Conservation (phyloP, 2,113 vertebrate genomes). For the Phylloscopus trochiloides region DNA sequence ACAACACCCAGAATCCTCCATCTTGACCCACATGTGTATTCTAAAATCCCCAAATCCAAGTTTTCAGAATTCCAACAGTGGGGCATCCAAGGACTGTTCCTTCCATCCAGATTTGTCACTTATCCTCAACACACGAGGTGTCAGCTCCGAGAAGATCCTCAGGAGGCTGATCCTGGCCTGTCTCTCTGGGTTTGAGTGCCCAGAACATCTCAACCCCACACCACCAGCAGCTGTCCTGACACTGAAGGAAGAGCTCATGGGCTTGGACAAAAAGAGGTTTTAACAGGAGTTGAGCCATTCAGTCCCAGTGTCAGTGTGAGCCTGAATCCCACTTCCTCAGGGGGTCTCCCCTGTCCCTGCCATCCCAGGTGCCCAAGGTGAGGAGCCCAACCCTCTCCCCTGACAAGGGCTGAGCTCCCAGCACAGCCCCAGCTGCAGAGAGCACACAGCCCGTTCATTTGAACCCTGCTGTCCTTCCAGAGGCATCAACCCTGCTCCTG, state of each 20-base stretch:
- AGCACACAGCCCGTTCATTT: background rate
- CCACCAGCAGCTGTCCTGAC: background rate
- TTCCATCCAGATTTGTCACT: background rate
- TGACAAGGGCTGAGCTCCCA: background rate
- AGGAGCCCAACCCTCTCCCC: background rate
- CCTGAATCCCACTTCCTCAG: background rate
- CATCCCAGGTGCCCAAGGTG: too few relatives aligned
- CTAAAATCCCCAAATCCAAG: too few relatives aligned
- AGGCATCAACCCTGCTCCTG: background rate
- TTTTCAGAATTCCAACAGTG: background rate
- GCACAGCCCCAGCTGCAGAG: background rate
- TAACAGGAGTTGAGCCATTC: background rate
- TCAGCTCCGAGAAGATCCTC: background rate
- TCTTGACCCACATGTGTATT: too few relatives aligned
- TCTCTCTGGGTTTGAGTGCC: fast-evolving
- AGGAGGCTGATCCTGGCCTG: background rate
- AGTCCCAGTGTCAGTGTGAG: background rate
- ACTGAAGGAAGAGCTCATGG: background rate
- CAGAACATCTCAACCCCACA: background rate
- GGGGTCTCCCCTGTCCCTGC: background rate
- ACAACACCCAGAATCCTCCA: too few relatives aligned
- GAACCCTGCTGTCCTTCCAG: background rate
- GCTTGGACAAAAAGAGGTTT: background rate
- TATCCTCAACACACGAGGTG: background rate
- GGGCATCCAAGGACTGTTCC: background rate